Conservation (phyloP, 2,113 vertebrate species). For the Planiliza haematocheilus region DNA sequence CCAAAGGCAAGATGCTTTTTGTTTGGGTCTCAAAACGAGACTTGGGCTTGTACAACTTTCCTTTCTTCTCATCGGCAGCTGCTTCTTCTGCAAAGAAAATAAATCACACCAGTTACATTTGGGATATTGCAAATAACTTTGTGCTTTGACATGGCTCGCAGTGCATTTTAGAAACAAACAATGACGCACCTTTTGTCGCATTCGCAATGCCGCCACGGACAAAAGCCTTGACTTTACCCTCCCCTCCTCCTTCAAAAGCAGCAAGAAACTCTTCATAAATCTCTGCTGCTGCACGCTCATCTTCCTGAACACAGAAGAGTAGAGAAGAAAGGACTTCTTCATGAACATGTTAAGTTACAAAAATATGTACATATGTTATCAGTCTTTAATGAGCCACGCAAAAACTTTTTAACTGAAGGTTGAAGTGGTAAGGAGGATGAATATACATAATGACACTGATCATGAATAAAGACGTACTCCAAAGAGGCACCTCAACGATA, state of each 20-base stretch:
- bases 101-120: not conserved
- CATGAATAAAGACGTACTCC: no score
- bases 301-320: slow-evolving; percentile 85
- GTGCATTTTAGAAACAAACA: not conserved
- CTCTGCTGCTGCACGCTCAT: slow-evolving; percentile 97
- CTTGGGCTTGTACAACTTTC: slow-evolving; percentile 97
- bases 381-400: no score
- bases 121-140: not conserved
- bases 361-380: no score
- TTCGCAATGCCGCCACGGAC: slow-evolving; percentile 98
- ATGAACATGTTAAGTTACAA: no score
- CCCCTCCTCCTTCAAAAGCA: slow-evolving; percentile 97
- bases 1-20: slow-evolving; percentile 90
- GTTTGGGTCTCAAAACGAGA: slow-evolving; percentile 88
- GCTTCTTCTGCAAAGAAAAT: slow-evolving; percentile 87
- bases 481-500: not conserved
- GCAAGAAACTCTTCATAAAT: slow-evolving; percentile 99
- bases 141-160: not conserved
- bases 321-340: no score
- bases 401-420: no score
- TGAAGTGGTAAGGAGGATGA: no score
- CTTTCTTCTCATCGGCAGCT: slow-evolving; percentile 93
- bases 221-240: slow-evolving; percentile 98
- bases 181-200: slow-evolving; percentile 90
- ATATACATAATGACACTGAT: no score